These are phyloP conservation scores for Sycobia sp. DNA, from an alignment of 1,140 invertebrate species.

Conservation along the genomic window DNA sequence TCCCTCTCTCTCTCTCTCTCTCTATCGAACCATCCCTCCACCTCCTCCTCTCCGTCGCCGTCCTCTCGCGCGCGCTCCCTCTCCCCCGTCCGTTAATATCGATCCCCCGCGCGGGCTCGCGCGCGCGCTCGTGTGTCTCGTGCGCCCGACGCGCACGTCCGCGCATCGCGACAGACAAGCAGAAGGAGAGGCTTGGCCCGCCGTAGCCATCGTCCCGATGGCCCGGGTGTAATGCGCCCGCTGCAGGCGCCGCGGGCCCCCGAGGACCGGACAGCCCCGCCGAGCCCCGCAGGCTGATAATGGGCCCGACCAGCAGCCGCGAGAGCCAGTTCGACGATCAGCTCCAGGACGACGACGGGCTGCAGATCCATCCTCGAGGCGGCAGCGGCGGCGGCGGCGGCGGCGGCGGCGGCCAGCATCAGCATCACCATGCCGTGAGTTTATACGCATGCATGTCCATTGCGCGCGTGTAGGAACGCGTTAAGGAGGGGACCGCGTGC, in stretches of 20 bases:
- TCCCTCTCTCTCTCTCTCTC: too few species aligned
- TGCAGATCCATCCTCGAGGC: constrained; percentile 50
- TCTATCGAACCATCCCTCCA: too few species aligned
- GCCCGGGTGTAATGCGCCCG: constrained; percentile 6
- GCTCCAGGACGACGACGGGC: constrained; percentile 55
- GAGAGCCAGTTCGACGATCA: constrained; percentile 56
- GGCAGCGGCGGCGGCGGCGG: too few species aligned
- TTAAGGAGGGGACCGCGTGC: not conserved
- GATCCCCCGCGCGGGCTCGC: too few species aligned
- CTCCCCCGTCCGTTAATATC: too few species aligned
- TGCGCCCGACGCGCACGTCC: not conserved
- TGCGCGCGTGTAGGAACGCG: too few species aligned
- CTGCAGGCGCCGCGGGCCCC: too few species aligned
- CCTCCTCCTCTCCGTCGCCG: not conserved
- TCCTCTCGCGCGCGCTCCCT: constrained; percentile 8
- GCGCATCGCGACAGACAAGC: too few species aligned
- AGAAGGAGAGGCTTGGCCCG: too few species aligned
- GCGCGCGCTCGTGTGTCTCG: constrained; percentile 25
- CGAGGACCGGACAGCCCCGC: too few species aligned
- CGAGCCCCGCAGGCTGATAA: constrained; percentile 33
- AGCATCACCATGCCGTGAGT: constrained; percentile 51
- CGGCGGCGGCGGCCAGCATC: constrained; percentile 38
- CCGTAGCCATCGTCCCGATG: too few species aligned
- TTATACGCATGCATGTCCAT: not conserved
- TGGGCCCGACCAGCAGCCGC: constrained; percentile 58